Evolutionary conservation across 2,888 invertebrate genomes (phyloP).

Genomic region (Eupithecia centaureata): DNA sequence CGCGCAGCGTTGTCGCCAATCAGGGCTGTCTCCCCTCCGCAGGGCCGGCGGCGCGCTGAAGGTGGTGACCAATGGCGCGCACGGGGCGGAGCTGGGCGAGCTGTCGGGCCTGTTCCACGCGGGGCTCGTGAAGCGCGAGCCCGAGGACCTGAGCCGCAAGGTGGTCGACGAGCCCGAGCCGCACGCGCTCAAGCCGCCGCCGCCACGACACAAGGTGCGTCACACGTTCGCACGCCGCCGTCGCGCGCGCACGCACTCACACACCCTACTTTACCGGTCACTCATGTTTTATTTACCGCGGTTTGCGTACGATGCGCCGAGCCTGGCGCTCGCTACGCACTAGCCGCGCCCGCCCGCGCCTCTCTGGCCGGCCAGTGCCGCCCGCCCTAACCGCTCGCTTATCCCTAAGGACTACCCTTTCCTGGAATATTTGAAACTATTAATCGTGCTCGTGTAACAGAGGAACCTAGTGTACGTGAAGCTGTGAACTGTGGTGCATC

Average conservation of each 20-base stretch:
- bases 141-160: constrained; percentile 91
- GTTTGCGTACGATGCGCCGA: constrained; percentile 84
- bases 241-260: constrained; percentile 83
- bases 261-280: constrained; percentile 80
- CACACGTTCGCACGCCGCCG: constrained; percentile 82
- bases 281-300: constrained; percentile 83
- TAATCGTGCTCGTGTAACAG: constrained; percentile 70
- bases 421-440: constrained; percentile 59
- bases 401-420: constrained; percentile 66
- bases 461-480: constrained; percentile 76
- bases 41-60: constrained; percentile 85
- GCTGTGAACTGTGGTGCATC: constrained; percentile 75
- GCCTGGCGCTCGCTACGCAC: constrained; percentile 83
- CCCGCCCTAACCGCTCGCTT: constrained; percentile 84
- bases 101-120: constrained; percentile 85
- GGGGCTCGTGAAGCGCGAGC: constrained; percentile 91
- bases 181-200: constrained; percentile 85
- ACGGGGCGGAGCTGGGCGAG: constrained; percentile 87
- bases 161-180: constrained; percentile 85
- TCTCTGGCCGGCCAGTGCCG: constrained; percentile 83
- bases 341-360: constrained; percentile 85
- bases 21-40: constrained; percentile 85
- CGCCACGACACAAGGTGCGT: constrained; percentile 86
- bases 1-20: constrained; percentile 76
- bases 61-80: constrained; percentile 86